Evolutionary conservation across 1,140 invertebrate species (phyloP), one percentile per base, ranked within the genome.

Genomic region (Ceratoteleas bidentatus): DNA sequence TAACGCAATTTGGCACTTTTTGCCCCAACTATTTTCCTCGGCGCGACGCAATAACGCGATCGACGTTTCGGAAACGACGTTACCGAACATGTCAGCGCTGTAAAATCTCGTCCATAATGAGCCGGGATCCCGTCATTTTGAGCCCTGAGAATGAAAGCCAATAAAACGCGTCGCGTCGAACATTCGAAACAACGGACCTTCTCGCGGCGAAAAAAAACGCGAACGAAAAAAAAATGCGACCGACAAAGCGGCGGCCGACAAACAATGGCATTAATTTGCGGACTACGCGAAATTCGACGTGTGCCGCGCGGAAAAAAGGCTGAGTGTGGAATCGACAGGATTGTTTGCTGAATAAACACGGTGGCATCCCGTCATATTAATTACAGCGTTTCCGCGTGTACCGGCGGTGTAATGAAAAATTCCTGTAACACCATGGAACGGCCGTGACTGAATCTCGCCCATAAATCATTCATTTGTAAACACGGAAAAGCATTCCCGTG

Each of bases 401-500:
- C 69, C 33, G 45, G 47, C 64, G 74, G 65, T 77, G 70, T 78
- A 82, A 82, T 83, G 81, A 83, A 83, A 83, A 83, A 83, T 83
- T 83, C 58, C 74, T 83, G 74, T 77, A 82, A 82, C 80, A 70
- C 66, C 72, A 45, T 13, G 66, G 72, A 69, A 66, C 66, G 61
- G 33, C 49, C 65, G 49, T 75, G 54, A 60, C 54, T 54, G 72
- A 76, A 76, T 76, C 72, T 53, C 66, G 33, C 16, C 61, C 56
- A 77, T 77, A 77, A 77, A 82, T 77, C 80, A 82, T 82, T 82
- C 80, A 82, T 82, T 77, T 74, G 73, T 74, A 82, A 82, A 82
- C 80, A 82, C 53, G 74, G 73, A 77, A 82, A 82, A 82, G 80
- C 81, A 75, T 79, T 83, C 75, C 75, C 75, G 54, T 83, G 75